These are phyloP conservation scores for Orbicella faveolata DNA, from an alignment of 64 coral and sea anemone genomes.

Conservation along the genomic window DNA sequence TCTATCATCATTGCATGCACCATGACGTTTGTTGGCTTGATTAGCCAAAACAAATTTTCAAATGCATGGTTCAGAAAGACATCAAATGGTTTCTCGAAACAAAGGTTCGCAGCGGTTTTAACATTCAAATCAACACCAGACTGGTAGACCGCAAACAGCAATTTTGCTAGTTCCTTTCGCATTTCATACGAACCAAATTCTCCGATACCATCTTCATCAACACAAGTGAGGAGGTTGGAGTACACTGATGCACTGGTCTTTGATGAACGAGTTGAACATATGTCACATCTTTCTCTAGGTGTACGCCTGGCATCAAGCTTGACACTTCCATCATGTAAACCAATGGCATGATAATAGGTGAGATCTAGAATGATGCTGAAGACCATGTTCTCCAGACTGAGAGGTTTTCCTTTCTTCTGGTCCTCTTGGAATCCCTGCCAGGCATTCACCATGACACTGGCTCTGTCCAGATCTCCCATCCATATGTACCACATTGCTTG, in stretches of 20 bases:
- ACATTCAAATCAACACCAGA: slow-evolving; percentile 18
- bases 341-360: neutral
- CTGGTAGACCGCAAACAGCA: slow-evolving; percentile 30
- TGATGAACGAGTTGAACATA: slow-evolving; percentile 15
- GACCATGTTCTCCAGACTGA: neutral
- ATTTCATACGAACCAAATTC: slow-evolving; percentile 32
- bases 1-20: neutral
- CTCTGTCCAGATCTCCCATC: slow-evolving; percentile 32
- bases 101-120: neutral
- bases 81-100: slow-evolving; percentile 4
- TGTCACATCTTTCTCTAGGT: slow-evolving; percentile 17
- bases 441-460: slow-evolving; percentile 21
- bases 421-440: slow-evolving; percentile 17
- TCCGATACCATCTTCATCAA: slow-evolving; percentile 27
- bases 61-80: slow-evolving; percentile 26
- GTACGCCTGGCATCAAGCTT: neutral
- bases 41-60: slow-evolving; percentile 17
- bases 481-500: slow-evolving; percentile 35
- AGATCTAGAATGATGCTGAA: slow-evolving; percentile 8
- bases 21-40: slow-evolving; percentile 42
- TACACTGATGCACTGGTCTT: neutral
- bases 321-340: neutral
- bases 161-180: slow-evolving; percentile 1
- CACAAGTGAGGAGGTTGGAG: slow-evolving; percentile 11
- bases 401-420: neutral